A percentile compares a stretch with the other conserved stretches of the same genome.
Conservation (phyloP, 2,113 vertebrate species). For the Silurus meridionalis region DNA sequence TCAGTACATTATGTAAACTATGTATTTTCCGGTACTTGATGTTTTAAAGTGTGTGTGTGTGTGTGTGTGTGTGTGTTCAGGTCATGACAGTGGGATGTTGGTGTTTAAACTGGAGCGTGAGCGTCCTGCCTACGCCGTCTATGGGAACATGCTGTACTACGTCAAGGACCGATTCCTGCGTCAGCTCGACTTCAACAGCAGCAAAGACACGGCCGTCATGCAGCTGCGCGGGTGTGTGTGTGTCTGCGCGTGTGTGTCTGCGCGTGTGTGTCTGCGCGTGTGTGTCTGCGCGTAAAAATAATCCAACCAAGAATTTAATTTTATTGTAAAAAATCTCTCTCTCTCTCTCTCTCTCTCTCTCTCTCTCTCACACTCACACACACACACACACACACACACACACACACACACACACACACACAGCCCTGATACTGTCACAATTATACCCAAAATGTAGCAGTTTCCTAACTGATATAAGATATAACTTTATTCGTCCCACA, state of each 20-base stretch:
- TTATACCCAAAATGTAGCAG: too few relatives aligned
- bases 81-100: slow-evolving; percentile 95
- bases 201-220: slow-evolving; percentile 94
- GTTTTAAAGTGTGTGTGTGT: slow-evolving; percentile 18
- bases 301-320: too few relatives aligned
- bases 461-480: too few relatives aligned
- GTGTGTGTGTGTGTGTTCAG: slow-evolving; percentile 61
- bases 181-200: slow-evolving; percentile 94
- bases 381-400: too few relatives aligned
- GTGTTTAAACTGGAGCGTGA: slow-evolving; percentile 96
- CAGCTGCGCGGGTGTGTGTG: slow-evolving; percentile 84
- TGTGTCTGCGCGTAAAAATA: too few relatives aligned
- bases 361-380: too few relatives aligned
- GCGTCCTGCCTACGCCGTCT: slow-evolving; percentile 90
- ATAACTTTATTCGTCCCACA: too few relatives aligned
- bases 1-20: not conserved
- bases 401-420: too few relatives aligned
- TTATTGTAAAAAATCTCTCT: too few relatives aligned
- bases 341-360: too few relatives aligned
- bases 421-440: too few relatives aligned
- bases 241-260: too few relatives aligned
- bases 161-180: slow-evolving; percentile 94
- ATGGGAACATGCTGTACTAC: slow-evolving; percentile 88
- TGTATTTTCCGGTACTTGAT: not conserved
- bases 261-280: not conserved